phyloP scores from a whole-genome alignment of 1,140 invertebrate species.

The Bombus superbus region DNA sequence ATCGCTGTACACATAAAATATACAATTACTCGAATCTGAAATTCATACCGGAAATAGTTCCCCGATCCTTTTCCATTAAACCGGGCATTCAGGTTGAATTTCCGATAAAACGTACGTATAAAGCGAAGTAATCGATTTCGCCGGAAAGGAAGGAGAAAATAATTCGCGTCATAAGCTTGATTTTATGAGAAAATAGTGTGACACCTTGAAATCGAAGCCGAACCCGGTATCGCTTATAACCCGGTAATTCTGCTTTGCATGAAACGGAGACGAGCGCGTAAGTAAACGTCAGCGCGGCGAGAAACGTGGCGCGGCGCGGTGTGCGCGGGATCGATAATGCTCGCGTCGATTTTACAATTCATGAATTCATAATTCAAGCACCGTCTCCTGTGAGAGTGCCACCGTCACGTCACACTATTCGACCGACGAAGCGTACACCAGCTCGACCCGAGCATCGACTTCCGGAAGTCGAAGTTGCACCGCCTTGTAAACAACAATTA shows the following conservation, averaged over 20 bases:
- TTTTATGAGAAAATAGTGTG: conserved; percentile 35
- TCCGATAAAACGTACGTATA: not conserved
- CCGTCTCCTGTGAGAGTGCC: conserved; percentile 48
- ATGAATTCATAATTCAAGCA: conserved; percentile 79
- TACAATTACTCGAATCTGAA: not conserved
- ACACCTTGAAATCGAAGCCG: conserved; percentile 32
- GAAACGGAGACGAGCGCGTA: conserved; percentile 54
- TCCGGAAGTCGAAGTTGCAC: not conserved
- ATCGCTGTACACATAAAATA: not conserved
- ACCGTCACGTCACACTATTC: conserved; percentile 14
- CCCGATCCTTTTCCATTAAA: not conserved
- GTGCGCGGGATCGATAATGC: conserved; percentile 61
- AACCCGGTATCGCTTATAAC: conserved; percentile 53
- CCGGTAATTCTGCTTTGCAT: conserved; percentile 54
- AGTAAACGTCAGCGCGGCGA: conserved; percentile 40
- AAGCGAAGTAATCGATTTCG: not conserved
- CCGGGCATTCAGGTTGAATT: not conserved
- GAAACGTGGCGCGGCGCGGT: not conserved
- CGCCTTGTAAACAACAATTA: conserved; percentile 29
- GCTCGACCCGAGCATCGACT: not conserved
- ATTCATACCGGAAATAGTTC: not conserved
- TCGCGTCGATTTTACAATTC: conserved; percentile 77
- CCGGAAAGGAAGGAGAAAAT: not conserved
- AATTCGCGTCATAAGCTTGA: conserved; percentile 21
- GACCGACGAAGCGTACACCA: conserved; percentile 14